Conservation (phyloP, 2,888 invertebrate genomes). For the Acanthosoma haemorrhoidale region DNA sequence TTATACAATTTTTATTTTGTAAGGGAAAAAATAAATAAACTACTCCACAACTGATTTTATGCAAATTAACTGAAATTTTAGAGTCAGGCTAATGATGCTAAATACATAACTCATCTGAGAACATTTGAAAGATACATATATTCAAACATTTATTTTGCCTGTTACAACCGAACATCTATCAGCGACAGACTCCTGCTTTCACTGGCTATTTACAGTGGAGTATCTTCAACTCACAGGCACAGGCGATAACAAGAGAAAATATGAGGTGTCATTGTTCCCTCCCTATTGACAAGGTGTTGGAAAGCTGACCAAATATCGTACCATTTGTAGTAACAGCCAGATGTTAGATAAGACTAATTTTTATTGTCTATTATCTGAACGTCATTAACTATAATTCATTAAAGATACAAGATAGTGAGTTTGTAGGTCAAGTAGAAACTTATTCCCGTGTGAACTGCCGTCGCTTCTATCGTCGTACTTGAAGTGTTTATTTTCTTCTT, state of each 20-base stretch:
- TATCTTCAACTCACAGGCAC: no score
- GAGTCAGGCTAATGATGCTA: no score
- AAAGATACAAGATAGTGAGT: conserved; percentile 16
- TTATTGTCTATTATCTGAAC: conserved; percentile 17
- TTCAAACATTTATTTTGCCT: neutral
- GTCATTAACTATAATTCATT: conserved; percentile 18
- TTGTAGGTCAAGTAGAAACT: conserved; percentile 24
- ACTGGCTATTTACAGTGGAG: no score
- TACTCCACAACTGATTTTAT: no score
- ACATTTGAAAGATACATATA: no score
- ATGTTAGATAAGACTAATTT: conserved; percentile 13
- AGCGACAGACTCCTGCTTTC: conserved; percentile 6
- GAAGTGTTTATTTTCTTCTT: neutral
- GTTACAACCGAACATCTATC: neutral
- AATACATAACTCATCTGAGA: no score
- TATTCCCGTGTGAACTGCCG: conserved; percentile 16
- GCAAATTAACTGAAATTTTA: no score
- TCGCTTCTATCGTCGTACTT: conserved; percentile 1
- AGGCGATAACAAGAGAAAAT: conserved; percentile 9
- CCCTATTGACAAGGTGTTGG: conserved; percentile 11
- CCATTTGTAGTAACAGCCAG: conserved; percentile 4
- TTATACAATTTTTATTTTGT: no score
- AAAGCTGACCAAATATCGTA: conserved; percentile 18
- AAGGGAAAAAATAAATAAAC: no score
- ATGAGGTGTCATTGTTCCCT: conserved; percentile 10